A percentile compares a stretch with the other conserved stretches of the same genome.
phyloP scores from a whole-genome alignment of 1,140 invertebrate species.

The Agraylea sexmaculata region DNA sequence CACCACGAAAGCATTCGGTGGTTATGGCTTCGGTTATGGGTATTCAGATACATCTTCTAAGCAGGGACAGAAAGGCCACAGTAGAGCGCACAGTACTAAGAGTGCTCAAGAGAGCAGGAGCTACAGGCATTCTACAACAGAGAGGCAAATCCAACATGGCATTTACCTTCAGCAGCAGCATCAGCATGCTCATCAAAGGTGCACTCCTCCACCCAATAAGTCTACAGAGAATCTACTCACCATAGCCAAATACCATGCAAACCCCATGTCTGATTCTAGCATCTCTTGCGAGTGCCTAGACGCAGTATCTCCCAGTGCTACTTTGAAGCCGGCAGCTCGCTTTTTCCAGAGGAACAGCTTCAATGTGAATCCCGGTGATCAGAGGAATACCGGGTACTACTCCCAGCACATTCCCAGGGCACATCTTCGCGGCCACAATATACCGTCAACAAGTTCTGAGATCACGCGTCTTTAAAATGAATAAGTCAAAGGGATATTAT shows the following conservation, averaged over 20 bases:
- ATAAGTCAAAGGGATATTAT: no score
- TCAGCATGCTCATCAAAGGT: conserved; percentile 33
- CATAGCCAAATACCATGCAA: conserved; percentile 45
- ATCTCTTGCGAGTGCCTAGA: conserved; percentile 57
- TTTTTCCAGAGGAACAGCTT: conserved; percentile 9
- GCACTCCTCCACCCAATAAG: conserved; percentile 48
- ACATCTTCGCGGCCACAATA: conserved; percentile 13
- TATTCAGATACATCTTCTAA: conserved; percentile 56
- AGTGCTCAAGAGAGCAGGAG: conserved; percentile 39
- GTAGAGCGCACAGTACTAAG: conserved; percentile 32
- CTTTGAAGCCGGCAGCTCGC: conserved; percentile 13
- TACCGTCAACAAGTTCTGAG: conserved; percentile 17
- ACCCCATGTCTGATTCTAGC: conserved; percentile 48
- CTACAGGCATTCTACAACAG: conserved; percentile 32
- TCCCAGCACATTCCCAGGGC: conserved; percentile 15
- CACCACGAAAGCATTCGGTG: conserved; percentile 67
- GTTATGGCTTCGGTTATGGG: conserved; percentile 74
- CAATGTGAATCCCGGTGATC: conserved; percentile 12
- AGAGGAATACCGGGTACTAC: conserved; percentile 16
- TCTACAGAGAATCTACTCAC: conserved; percentile 66
- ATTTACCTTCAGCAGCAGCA: conserved; percentile 38
- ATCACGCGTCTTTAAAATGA: conserved; percentile 16
- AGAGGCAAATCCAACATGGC: conserved; percentile 37
- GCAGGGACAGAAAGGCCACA: conserved; percentile 40
- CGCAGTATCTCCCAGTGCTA: conserved; percentile 23